Conservation (phyloP, 2,113 vertebrate genomes). For the Limnothrissa miodon region DNA sequence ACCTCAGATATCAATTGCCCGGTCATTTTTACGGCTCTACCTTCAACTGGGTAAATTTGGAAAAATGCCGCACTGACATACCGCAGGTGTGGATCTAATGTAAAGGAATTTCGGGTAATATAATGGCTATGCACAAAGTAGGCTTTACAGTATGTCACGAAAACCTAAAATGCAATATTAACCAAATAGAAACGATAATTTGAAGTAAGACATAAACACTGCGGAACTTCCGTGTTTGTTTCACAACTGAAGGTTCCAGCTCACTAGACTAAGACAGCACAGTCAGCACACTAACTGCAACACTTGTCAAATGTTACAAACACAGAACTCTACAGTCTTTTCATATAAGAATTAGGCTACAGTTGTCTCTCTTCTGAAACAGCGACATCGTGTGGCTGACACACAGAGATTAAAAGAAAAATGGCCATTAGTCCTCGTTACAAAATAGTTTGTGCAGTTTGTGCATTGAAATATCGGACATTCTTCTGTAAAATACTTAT, state of each 20-base stretch:
- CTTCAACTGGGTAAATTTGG: not conserved
- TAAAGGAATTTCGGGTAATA: not conserved
- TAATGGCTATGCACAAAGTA: not conserved
- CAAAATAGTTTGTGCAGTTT: too few relatives aligned
- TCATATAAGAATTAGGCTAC: not conserved
- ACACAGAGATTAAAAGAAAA: not conserved
- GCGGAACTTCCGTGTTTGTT: too few relatives aligned
- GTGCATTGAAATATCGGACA: not conserved
- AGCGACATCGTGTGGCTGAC: not conserved
- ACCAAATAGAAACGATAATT: too few relatives aligned
- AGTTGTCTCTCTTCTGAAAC: not conserved
- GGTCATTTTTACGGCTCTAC: not conserved
- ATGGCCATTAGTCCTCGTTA: not conserved
- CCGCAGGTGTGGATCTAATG: not conserved
- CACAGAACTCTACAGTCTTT: not conserved
- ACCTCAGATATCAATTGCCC: not conserved
- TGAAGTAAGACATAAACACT: too few relatives aligned
- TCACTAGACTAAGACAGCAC: too few relatives aligned
- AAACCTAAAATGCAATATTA: too few relatives aligned
- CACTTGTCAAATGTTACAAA: too few relatives aligned
- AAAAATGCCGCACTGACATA: slow-evolving; percentile 20
- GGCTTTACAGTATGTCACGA: too few relatives aligned
- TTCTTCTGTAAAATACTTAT: not conserved
- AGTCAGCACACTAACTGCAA: too few relatives aligned
- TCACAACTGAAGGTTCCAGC: too few relatives aligned